These are phyloP conservation scores for Xiphophorus maculatus DNA, from an alignment of 2,113 vertebrate species.

Conservation along the genomic window DNA sequence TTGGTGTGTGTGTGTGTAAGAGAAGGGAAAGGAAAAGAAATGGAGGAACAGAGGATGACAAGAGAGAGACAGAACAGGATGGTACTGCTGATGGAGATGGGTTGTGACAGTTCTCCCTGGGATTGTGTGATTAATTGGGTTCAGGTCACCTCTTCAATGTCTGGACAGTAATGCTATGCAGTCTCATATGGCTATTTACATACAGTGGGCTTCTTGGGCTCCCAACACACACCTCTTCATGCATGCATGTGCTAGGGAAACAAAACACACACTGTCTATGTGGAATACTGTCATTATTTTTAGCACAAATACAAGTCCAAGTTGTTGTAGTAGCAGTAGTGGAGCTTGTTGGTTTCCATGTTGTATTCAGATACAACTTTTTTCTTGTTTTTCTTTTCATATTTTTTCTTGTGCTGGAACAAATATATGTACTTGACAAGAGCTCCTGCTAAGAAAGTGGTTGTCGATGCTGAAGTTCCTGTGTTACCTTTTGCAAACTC, in stretches of 20 bases:
- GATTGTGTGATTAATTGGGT: slow-evolving; percentile 95
- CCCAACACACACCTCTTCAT: slow-evolving; percentile 23
- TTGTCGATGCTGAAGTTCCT: slow-evolving; percentile 84
- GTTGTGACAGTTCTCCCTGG: slow-evolving; percentile 91
- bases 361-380: slow-evolving; percentile 80
- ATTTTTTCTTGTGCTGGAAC: slow-evolving; percentile 79
- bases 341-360: slow-evolving; percentile 78
- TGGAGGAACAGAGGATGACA: slow-evolving; percentile 70
- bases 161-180: slow-evolving; percentile 84
- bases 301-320: slow-evolving; percentile 69
- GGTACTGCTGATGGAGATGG: slow-evolving; percentile 85
- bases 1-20: background rate
- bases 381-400: slow-evolving; percentile 75
- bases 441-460: slow-evolving; percentile 83
- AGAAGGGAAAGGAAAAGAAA: slow-evolving; percentile 44
- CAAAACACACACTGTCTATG: slow-evolving; percentile 62
- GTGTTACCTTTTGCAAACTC: slow-evolving; percentile 84
- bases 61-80: slow-evolving; percentile 72
- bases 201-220: slow-evolving; percentile 73
- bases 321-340: slow-evolving; percentile 77
- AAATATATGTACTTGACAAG: slow-evolving; percentile 83
- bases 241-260: slow-evolving; percentile 21
- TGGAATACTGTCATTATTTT: slow-evolving; percentile 77
- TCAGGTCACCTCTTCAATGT: slow-evolving; percentile 88
- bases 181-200: slow-evolving; percentile 87